Conservation (phyloP, 1,140 invertebrate species). For the Drosophila funebris region DNA sequence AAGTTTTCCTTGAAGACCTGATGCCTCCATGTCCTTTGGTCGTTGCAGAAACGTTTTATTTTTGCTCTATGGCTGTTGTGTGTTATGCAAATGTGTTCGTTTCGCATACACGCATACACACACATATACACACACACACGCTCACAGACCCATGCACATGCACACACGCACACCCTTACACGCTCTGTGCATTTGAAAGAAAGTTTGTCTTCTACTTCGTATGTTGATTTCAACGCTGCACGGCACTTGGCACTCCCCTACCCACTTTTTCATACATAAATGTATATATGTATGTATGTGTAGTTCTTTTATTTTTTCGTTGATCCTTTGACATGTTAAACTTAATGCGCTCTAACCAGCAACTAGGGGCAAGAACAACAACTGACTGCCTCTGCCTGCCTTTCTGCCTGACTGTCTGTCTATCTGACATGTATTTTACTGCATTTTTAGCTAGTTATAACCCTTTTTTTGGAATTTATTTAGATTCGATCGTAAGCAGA, state of each 20-base stretch:
- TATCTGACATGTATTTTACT: slow-evolving; percentile 61
- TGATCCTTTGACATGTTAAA: slow-evolving; percentile 81
- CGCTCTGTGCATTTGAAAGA: slow-evolving; percentile 57
- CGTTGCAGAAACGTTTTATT: slow-evolving; percentile 59
- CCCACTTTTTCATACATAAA: not conserved
- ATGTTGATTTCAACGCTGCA: slow-evolving; percentile 63
- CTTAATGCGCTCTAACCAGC: slow-evolving; percentile 63
- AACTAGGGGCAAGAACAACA: slow-evolving; percentile 26
- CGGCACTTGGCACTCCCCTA: not conserved
- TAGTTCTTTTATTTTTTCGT: slow-evolving; percentile 42
- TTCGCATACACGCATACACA: slow-evolving; percentile 2
- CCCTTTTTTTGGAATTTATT: slow-evolving; percentile 49
- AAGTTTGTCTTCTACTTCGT: slow-evolving; percentile 58
- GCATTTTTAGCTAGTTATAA: slow-evolving; percentile 57
- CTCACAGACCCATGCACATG: not conserved
- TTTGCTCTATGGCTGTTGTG: slow-evolving; percentile 55
- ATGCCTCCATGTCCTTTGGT: slow-evolving; percentile 32
- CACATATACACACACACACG: not conserved
- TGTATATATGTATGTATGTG: slow-evolving; percentile 20
- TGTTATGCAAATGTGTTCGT: slow-evolving; percentile 71
- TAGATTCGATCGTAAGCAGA: slow-evolving; percentile 58
- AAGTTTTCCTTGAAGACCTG: slow-evolving; percentile 50
- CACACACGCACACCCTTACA: slow-evolving; percentile 8
- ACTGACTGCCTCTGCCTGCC: not conserved
- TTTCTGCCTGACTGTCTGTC: slow-evolving; percentile 38